Percentiles rank a stretch among this genome's conserved stretches.
These are phyloP conservation scores for Hemitrygon akajei DNA, from an alignment of 2,797 vertebrate genomes.

Conservation along the genomic window DNA sequence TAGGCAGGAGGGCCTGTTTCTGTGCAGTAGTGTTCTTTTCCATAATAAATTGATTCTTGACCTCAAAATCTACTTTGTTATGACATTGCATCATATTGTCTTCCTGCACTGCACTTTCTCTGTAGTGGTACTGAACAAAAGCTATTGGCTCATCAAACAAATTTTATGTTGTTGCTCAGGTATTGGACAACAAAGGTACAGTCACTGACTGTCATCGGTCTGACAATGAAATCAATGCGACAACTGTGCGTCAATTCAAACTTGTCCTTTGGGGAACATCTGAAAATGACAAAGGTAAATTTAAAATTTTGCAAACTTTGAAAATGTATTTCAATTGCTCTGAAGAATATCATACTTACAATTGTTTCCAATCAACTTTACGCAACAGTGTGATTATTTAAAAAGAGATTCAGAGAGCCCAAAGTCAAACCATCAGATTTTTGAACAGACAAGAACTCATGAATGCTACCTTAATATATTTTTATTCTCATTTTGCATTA, in stretches of 20 bases:
- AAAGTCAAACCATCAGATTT: background rate
- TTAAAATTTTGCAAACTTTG: slow-evolving; percentile 33
- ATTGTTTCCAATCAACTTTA: background rate
- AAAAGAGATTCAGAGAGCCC: background rate
- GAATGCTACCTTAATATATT: too few relatives aligned
- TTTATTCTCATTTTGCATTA: too few relatives aligned
- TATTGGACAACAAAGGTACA: slow-evolving; percentile 51
- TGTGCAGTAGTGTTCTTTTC: too few relatives aligned
- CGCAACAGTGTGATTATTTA: background rate
- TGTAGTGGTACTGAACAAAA: background rate
- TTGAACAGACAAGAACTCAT: background rate
- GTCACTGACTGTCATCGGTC: slow-evolving; percentile 38
- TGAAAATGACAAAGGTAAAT: slow-evolving; percentile 46
- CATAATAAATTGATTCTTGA: too few relatives aligned
- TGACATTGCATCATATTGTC: too few relatives aligned
- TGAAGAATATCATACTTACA: background rate
- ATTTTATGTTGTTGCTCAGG: slow-evolving; percentile 42
- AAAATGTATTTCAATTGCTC: background rate
- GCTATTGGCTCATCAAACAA: background rate
- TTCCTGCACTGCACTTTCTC: too few relatives aligned
- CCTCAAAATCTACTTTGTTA: too few relatives aligned
- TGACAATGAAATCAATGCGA: slow-evolving; percentile 46
- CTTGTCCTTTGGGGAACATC: slow-evolving; percentile 54
- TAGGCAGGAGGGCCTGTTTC: too few relatives aligned
- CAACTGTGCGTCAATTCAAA: slow-evolving; percentile 45